Base-by-base conservation (phyloP, 2,888 invertebrate genomes). In the Platynereis dumerilii region DNA sequence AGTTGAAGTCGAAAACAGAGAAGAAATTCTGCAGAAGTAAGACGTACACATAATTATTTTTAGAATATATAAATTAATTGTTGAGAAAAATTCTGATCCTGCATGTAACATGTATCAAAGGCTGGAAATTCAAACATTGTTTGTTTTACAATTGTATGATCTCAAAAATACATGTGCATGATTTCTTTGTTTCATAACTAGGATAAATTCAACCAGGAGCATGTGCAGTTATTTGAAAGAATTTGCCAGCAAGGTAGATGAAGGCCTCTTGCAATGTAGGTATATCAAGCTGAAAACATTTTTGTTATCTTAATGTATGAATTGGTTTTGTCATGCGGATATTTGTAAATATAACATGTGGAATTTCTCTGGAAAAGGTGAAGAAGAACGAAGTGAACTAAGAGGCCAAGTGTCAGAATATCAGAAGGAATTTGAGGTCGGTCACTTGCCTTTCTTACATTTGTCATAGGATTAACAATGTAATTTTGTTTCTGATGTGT, bases 371-470 rank as follows among this genome's bases (percentile, higher is more conserved):
- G n/a, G n/a, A n/a, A 34, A 59, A 79, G 79, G 79, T 77, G 78
- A 78, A 65, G 72, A 73, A 55, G 78, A 79, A 55, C 72, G 74
- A 53, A 75, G 75, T 29, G 75, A 77, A 67, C 69, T 78, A 29
- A 74, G 76, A 65, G 72, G 77, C 58, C 52, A 72, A 28, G 77
- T 75, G 63, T 74, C 75, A 65, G 74, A 75, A 57, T 75, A 77
- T 61, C 67, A 70, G 28, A 67, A 72, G 56, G 74, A 77, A 45
- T 76, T 75, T 79, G 75, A 79, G 74, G 79, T 78, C n/a, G n/a
- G 52, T n/a, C n/a, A n/a, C n/a, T n/a, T n/a, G n/a, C n/a, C n/a
- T n/a, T n/a, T n/a, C n/a, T n/a, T n/a, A n/a, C n/a, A n/a, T n/a
- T n/a, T n/a, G n/a, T n/a, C n/a, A n/a, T n/a, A n/a, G n/a, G n/a